A percentile compares a stretch with the other conserved stretches of the same genome.
Conservation (phyloP, 1,140 invertebrate genomes). For the Leptinotarsa lineolata region DNA sequence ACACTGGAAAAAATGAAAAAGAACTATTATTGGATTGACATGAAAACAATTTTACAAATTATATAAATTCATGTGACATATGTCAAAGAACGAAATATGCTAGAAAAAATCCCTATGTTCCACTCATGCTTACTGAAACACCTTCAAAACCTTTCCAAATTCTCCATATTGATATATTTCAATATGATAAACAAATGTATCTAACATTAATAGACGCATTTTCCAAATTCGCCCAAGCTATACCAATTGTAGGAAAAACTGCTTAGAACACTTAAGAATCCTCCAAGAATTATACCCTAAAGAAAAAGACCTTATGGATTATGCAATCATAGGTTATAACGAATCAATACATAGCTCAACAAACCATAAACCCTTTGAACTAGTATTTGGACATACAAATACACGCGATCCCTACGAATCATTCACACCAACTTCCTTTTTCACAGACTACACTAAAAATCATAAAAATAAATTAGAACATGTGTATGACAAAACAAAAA, state of each 20-base stretch:
- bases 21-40: conserved; percentile 29
- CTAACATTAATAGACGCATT: no score
- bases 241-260: no score
- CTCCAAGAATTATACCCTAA: no score
- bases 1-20: conserved; percentile 30
- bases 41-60: conserved; percentile 31
- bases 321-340: conserved; percentile 14
- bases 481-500: background rate
- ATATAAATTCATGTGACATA: conserved; percentile 33
- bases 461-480: conserved; percentile 20
- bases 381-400: conserved; percentile 22
- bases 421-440: conserved; percentile 11
- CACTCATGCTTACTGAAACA: no score
- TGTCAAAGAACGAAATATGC: no score
- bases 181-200: no score
- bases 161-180: no score
- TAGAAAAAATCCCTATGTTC: no score
- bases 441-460: conserved; percentile 7
- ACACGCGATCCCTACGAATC: conserved; percentile 8
- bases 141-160: no score
- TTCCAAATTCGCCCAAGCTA: no score
- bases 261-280: no score
- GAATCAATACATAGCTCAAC: conserved; percentile 8
- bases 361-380: conserved; percentile 11
- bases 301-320: no score